A percentile compares a stretch with the other conserved stretches of the same genome.
Conservation (phyloP, 2,113 vertebrate species). For the Micromys minutus region DNA sequence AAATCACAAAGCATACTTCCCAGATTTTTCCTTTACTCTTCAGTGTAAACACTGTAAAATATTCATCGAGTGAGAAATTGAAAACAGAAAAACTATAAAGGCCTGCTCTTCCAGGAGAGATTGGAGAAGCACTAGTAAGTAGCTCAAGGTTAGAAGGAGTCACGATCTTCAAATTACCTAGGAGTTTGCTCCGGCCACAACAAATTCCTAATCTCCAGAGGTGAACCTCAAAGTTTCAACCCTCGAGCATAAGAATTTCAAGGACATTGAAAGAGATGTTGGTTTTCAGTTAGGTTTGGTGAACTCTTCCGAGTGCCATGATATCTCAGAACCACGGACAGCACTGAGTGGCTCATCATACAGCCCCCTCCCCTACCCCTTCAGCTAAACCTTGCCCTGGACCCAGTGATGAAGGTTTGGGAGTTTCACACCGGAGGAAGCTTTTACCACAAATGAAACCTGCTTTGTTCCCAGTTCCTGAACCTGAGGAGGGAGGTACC, state of each 20-base stretch:
- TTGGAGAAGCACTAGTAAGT: neutral
- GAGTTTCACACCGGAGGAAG: neutral
- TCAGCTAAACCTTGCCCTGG: neutral
- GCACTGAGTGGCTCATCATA: rapidly evolving
- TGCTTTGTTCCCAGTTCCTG: slow-evolving; percentile 78
- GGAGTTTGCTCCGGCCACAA: neutral
- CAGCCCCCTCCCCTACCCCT: rapidly evolving
- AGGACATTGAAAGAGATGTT: neutral
- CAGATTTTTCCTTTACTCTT: neutral
- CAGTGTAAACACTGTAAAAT: slow-evolving; percentile 18
- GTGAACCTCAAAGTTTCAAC: neutral
- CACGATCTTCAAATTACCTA: neutral
- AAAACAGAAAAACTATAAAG: slow-evolving; percentile 43
- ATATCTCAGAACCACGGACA: neutral
- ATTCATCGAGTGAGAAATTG: slow-evolving; percentile 21
- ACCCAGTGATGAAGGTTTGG: neutral
- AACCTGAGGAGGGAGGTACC: neutral
- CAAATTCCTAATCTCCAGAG: neutral
- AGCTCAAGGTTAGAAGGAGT: slow-evolving; percentile 35
- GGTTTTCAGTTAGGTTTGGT: neutral
- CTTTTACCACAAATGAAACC: neutral
- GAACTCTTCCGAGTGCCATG: neutral
- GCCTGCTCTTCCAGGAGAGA: neutral
- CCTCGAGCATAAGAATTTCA: neutral
- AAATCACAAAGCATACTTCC: neutral